These are phyloP conservation scores for Enteromius radiatus DNA, from an alignment of 2,797 vertebrate species.

Conservation along the genomic window DNA sequence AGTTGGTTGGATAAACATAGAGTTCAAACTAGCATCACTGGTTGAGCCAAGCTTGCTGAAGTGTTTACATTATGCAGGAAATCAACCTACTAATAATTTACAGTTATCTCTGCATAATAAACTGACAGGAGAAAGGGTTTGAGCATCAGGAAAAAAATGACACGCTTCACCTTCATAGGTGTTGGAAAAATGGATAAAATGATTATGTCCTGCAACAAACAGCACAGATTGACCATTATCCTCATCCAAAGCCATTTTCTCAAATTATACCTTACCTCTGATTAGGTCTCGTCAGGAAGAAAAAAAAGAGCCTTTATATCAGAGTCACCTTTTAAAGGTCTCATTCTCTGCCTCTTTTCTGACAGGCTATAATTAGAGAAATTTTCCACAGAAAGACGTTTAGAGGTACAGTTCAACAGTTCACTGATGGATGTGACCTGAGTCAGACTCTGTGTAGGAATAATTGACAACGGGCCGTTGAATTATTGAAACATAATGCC, in stretches of 20 bases:
- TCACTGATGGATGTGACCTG: constrained; percentile 8
- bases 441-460: not conserved
- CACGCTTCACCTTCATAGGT: constrained; percentile 7
- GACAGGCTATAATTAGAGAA: constrained; percentile 24
- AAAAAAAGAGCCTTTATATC: not conserved
- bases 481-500: not conserved
- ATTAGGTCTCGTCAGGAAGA: not conserved
- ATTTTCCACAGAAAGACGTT: not conserved
- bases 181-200: not conserved
- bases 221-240: constrained; percentile 16
- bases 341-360: constrained; percentile 2
- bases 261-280: constrained; percentile 9
- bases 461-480: not conserved
- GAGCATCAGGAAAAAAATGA: not conserved
- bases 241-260: constrained; percentile 22
- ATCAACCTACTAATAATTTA: not conserved
- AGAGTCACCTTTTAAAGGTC: constrained; percentile 24
- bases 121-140: not conserved
- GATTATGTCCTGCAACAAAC: constrained; percentile 19
- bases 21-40: not conserved
- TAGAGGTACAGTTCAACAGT: constrained; percentile 1
- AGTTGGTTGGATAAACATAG: not conserved
- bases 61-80: not conserved
- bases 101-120: not conserved
- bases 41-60: not conserved